phyloP scores from a whole-genome alignment of 2,113 vertebrate species.

The Sturnira hondurensis region DNA sequence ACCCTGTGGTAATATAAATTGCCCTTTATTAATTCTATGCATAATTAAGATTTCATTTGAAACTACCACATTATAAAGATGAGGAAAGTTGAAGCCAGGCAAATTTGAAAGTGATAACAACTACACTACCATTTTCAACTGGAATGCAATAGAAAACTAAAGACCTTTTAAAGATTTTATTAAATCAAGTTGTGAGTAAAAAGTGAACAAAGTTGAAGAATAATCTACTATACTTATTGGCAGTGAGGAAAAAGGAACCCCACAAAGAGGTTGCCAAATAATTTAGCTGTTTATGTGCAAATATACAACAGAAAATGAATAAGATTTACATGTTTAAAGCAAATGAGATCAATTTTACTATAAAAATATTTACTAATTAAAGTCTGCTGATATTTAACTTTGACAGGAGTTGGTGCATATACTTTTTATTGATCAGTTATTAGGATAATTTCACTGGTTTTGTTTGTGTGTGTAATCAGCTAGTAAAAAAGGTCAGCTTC shows the following conservation, averaged over 20 bases:
- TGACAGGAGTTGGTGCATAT: neutral
- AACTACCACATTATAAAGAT: constrained; percentile 49
- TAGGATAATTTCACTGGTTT: constrained; percentile 27
- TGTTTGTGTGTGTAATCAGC: neutral
- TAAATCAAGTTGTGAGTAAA: constrained; percentile 52
- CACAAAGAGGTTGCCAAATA: neutral
- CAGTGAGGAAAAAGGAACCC: neutral
- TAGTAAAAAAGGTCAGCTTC: constrained; percentile 23
- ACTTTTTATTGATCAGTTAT: neutral
- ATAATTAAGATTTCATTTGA: constrained; percentile 66
- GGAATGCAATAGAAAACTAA: constrained; percentile 46
- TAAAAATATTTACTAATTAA: constrained; percentile 47
- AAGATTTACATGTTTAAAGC: neutral
- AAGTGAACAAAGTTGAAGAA: constrained; percentile 31
- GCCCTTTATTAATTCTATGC: constrained; percentile 64
- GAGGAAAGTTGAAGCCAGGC: constrained; percentile 46
- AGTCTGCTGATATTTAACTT: neutral
- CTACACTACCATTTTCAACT: constrained; percentile 39
- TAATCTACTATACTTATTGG: neutral
- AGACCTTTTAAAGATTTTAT: constrained; percentile 53
- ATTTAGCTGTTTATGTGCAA: neutral
- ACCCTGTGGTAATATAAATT: constrained; percentile 40
- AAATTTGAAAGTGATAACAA: constrained; percentile 56
- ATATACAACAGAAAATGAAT: neutral
- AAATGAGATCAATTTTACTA: constrained; percentile 30